Conservation (phyloP, 2,113 vertebrate species). For the Daboia siamensis region DNA sequence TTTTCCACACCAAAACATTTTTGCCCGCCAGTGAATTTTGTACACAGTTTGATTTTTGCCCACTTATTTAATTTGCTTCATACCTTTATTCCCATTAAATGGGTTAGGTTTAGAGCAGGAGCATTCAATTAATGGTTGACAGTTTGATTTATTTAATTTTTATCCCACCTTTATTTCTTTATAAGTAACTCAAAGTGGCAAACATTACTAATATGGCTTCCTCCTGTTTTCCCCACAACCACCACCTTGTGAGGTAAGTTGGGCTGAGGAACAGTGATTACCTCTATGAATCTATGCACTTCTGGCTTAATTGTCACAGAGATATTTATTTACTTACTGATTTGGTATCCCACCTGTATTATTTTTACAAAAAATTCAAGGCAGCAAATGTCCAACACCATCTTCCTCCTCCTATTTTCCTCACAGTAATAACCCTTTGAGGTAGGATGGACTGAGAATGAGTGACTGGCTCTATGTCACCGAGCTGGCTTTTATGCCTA, state of each 20-base stretch:
- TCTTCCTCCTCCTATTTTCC: neutral
- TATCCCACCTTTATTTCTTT: neutral
- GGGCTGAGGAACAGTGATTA: neutral
- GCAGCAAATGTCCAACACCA: neutral
- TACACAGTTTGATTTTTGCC: neutral
- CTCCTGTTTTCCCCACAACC: neutral
- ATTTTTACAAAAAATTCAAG: neutral
- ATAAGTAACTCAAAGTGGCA: neutral
- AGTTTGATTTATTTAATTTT: neutral
- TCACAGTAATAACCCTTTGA: neutral
- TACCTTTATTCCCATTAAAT: neutral
- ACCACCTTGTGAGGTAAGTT: neutral
- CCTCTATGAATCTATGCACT: neutral
- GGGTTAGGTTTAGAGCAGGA: neutral
- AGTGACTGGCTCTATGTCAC: neutral
- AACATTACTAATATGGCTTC: neutral
- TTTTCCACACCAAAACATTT: neutral
- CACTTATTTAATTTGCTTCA: neutral
- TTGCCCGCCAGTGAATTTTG: neutral
- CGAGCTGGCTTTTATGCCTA: neutral
- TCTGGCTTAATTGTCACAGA: neutral
- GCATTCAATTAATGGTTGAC: neutral
- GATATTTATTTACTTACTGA: neutral
- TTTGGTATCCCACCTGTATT: neutral
- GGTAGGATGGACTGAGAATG: neutral